Evolutionary conservation across 2,888 invertebrate genomes (phyloP).

Genomic region (Eubasilissa splendida): DNA sequence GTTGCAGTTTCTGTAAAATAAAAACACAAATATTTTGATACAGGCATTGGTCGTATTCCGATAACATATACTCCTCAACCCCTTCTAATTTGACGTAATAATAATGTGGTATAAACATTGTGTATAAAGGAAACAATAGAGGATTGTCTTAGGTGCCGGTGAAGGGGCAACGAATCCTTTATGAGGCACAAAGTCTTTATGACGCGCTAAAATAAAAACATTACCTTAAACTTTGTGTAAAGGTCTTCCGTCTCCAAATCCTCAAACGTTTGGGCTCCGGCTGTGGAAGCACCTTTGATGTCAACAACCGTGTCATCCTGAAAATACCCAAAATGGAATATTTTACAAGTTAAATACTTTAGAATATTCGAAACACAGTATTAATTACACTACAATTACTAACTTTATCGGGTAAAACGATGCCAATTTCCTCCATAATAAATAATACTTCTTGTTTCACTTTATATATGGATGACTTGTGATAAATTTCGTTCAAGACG

Average conservation of each 20-base stretch:
- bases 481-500: background rate
- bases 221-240: slow-evolving; percentile 95
- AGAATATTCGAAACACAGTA: background rate
- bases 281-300: slow-evolving; percentile 77
- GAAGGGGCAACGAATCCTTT: no score
- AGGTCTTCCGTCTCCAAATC: slow-evolving; percentile 93
- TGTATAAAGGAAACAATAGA: no score
- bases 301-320: slow-evolving; percentile 80
- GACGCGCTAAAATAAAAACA: background rate
- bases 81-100: no score
- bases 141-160: no score
- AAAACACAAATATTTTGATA: background rate
- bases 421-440: slow-evolving; percentile 87
- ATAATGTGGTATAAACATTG: no score
- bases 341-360: background rate
- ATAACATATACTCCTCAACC: no score
- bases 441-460: background rate
- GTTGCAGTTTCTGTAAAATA: slow-evolving; percentile 86
- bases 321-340: slow-evolving; percentile 55
- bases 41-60: no score
- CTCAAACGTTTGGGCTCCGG: slow-evolving; percentile 81
- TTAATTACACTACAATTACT: slow-evolving; percentile 58
- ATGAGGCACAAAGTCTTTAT: no score
- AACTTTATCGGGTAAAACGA: slow-evolving; percentile 87
- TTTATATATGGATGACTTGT: slow-evolving; percentile 15